Conservation (phyloP, 2,888 invertebrate genomes). For the Galeopsomyia nigrocyanea region DNA sequence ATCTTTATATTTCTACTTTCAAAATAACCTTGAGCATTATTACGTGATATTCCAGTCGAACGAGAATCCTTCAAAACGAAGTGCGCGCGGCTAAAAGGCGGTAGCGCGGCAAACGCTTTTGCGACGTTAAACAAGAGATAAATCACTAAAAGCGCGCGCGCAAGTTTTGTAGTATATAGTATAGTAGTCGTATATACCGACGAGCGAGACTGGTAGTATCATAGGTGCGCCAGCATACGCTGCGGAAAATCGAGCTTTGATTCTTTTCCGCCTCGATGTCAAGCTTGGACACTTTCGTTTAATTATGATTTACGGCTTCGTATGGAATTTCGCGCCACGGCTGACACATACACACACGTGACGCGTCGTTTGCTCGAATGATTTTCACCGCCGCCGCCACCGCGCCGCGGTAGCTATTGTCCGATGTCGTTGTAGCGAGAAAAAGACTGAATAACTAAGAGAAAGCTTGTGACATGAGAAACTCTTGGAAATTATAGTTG, state of each 20-base stretch:
- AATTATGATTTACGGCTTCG: constrained; percentile 62
- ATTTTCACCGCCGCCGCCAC: constrained; percentile 11
- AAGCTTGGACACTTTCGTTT: constrained; percentile 58
- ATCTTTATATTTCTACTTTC: too few species aligned
- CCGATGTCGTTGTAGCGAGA: too few species aligned
- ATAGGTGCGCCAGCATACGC: constrained; percentile 27
- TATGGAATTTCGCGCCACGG: constrained; percentile 1
- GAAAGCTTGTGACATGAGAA: too few species aligned
- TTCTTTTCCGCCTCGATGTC: constrained; percentile 21
- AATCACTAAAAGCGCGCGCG: constrained; percentile 27
- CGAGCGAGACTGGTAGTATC: too few species aligned
- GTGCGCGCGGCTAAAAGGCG: background rate
- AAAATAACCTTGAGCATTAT: too few species aligned
- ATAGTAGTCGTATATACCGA: background rate
- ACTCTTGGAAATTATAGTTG: too few species aligned
- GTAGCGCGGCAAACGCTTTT: constrained; percentile 16
- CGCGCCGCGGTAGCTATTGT: background rate
- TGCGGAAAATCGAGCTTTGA: constrained; percentile 7
- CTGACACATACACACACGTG: constrained; percentile 2
- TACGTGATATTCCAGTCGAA: too few species aligned
- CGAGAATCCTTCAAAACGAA: background rate
- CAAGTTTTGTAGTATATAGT: too few species aligned
- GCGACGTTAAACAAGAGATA: constrained; percentile 42
- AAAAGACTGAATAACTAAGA: too few species aligned
- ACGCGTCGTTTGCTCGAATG: background rate